A percentile compares a stretch with the other conserved stretches of the same genome.
Conservation (phyloP, 2,888 invertebrate genomes). For the Callyntrura guangdongensis region DNA sequence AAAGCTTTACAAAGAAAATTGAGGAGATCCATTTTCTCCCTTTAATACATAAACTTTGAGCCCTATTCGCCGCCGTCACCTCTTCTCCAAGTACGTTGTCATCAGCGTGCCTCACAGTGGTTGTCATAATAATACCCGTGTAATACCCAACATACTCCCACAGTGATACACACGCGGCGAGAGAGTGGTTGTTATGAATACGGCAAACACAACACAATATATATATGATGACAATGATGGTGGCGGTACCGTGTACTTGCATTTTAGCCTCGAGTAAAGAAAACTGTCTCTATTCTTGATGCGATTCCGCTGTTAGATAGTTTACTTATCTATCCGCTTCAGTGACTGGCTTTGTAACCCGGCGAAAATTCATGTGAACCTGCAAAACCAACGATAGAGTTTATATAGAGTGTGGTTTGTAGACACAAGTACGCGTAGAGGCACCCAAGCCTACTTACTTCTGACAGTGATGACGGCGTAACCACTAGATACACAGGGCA, state of each 20-base stretch:
- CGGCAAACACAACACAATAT: conserved; percentile 8
- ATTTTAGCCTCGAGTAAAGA: conserved; percentile 73
- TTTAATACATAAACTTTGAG: conserved; percentile 32
- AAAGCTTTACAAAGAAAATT: conserved; percentile 17
- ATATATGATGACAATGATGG: neutral
- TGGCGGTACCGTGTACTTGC: conserved; percentile 9
- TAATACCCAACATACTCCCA: conserved; percentile 25
- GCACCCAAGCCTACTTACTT: neutral
- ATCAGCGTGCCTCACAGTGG: neutral
- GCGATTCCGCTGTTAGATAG: conserved; percentile 78
- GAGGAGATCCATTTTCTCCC: conserved; percentile 39
- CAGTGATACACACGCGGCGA: neutral
- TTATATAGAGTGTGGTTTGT: neutral
- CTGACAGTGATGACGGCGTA: neutral
- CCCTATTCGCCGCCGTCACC: neutral
- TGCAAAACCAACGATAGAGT: neutral
- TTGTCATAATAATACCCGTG: conserved; percentile 26
- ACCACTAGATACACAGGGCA: neutral
- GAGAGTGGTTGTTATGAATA: conserved; percentile 30
- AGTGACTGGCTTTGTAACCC: conserved; percentile 66
- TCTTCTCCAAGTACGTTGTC: conserved; percentile 29
- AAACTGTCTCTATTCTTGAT: conserved; percentile 74
- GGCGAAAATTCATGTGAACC: conserved; percentile 63
- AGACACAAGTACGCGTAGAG: neutral
- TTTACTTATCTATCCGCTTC: conserved; percentile 77